Percentiles rank a stretch among this genome's conserved stretches.
Evolutionary conservation across 2,113 vertebrate genomes (phyloP).

Genomic region (Dasypus novemcinctus): DNA sequence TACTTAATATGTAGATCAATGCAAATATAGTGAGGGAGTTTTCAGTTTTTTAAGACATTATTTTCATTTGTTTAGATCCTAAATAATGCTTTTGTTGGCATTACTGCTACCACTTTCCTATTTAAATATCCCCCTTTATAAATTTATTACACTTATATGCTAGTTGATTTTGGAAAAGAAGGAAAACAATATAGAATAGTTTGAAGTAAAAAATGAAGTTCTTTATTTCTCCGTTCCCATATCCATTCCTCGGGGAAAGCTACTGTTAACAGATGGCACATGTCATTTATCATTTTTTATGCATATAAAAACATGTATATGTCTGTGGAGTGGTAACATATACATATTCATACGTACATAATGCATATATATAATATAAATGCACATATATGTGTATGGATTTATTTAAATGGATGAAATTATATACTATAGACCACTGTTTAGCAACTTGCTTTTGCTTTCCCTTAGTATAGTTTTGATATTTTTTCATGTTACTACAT

Average conservation of each 20-base stretch:
- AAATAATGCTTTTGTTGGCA: neutral
- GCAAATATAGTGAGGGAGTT: neutral
- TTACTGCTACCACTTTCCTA: neutral
- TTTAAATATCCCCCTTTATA: neutral
- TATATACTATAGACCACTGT: neutral
- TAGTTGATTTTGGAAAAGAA: slow-evolving; percentile 1
- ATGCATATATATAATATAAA: too few species aligned
- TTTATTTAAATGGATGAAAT: slow-evolving; percentile 28
- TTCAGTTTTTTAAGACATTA: slow-evolving; percentile 19
- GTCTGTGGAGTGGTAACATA: neutral
- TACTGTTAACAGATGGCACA: neutral
- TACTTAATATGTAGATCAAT: neutral
- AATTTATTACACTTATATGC: neutral
- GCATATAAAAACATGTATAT: neutral
- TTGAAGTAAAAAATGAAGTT: neutral
- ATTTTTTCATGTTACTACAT: neutral
- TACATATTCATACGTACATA: neutral
- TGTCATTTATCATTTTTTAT: neutral
- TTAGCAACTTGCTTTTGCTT: slow-evolving; percentile 23
- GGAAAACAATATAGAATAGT: neutral
- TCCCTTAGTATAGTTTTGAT: neutral
- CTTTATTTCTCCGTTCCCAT: neutral
- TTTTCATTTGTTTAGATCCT: slow-evolving; percentile 18
- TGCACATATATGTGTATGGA: neutral
- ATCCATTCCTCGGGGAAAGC: neutral